A percentile compares a stretch with the other conserved stretches of the same genome.
Conservation (phyloP, 2,888 invertebrate genomes). For the Nematopogon swammerdamellus region DNA sequence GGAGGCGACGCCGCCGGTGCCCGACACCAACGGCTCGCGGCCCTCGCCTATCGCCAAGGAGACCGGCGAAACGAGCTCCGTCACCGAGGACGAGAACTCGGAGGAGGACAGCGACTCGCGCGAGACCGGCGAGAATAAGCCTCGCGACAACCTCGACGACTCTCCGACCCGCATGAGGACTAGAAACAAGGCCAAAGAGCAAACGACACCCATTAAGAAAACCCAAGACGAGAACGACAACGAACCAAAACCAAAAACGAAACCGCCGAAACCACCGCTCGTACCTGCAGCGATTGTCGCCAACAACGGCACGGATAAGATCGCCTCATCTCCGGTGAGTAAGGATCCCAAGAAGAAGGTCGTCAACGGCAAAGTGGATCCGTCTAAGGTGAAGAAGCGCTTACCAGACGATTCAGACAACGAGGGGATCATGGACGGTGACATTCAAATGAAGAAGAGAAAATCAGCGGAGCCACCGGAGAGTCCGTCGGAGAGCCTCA, state of each 20-base stretch:
- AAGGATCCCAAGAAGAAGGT: constrained; percentile 44
- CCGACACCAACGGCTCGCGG: constrained; percentile 51
- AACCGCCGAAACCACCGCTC: constrained; percentile 13
- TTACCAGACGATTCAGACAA: constrained; percentile 50
- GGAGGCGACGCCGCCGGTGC: constrained; percentile 51
- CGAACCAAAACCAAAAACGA: constrained; percentile 35
- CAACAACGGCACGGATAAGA: constrained; percentile 36
- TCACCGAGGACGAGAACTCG: constrained; percentile 88
- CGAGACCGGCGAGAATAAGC: constrained; percentile 80
- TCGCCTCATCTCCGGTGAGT: constrained; percentile 30
- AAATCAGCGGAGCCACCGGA: constrained; percentile 55
- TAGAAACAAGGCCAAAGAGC: constrained; percentile 78
- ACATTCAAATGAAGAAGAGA: constrained; percentile 59
- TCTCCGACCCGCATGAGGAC: constrained; percentile 89
- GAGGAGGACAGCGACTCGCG: constrained; percentile 94
- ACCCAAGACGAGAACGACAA: constrained; percentile 46
- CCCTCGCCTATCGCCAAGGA: constrained; percentile 69
- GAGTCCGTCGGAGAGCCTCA: constrained; percentile 81
- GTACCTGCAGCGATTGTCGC: constrained; percentile 38
- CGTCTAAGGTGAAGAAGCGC: constrained; percentile 58
- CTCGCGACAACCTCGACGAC: constrained; percentile 70
- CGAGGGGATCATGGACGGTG: constrained; percentile 57
- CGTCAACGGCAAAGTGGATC: constrained; percentile 43
- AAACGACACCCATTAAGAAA: constrained; percentile 51
- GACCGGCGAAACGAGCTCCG: constrained; percentile 70